A percentile compares a stretch with the other conserved stretches of the same genome.
Evolutionary conservation across 1,140 invertebrate species (phyloP).

Genomic region (Aphelinus certus): DNA sequence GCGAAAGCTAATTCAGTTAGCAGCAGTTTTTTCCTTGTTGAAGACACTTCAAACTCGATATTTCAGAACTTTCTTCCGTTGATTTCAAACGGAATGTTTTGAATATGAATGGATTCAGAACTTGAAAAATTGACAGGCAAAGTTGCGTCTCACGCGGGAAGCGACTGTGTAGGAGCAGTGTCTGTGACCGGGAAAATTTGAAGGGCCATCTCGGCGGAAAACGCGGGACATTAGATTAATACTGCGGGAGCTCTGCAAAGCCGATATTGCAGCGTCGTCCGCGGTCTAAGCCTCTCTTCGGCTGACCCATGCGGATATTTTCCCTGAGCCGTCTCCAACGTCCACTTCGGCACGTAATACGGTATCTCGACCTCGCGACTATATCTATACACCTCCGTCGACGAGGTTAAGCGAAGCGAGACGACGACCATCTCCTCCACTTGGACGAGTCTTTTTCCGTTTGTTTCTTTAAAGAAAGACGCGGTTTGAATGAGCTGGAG

Average conservation of each 20-base stretch:
- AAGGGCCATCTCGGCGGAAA: constrained; percentile 58
- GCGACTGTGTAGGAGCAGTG: no score
- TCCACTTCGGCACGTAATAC: constrained; percentile 23
- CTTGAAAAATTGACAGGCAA: no score
- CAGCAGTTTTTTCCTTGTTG: no score
- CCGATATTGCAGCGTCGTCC: constrained; percentile 59
- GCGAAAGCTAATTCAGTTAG: no score
- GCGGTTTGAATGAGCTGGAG: not conserved
- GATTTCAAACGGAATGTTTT: no score
- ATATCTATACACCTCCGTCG: not conserved
- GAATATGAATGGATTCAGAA: no score
- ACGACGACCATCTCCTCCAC: not conserved
- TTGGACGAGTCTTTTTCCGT: not conserved
- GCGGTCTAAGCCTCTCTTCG: constrained; percentile 61
- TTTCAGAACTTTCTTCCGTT: no score
- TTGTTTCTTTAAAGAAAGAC: not conserved
- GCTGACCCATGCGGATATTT: constrained; percentile 67
- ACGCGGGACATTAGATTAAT: constrained; percentile 64
- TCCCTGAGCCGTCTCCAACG: constrained; percentile 37
- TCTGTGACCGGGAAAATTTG: constrained; percentile 48
- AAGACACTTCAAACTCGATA: no score
- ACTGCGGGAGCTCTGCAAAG: constrained; percentile 60
- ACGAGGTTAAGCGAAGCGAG: constrained; percentile 18
- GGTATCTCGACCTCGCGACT: constrained; percentile 45
- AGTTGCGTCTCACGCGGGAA: no score